Conservation (phyloP, 2,888 invertebrate genomes). For the Punctoribates punctum region DNA sequence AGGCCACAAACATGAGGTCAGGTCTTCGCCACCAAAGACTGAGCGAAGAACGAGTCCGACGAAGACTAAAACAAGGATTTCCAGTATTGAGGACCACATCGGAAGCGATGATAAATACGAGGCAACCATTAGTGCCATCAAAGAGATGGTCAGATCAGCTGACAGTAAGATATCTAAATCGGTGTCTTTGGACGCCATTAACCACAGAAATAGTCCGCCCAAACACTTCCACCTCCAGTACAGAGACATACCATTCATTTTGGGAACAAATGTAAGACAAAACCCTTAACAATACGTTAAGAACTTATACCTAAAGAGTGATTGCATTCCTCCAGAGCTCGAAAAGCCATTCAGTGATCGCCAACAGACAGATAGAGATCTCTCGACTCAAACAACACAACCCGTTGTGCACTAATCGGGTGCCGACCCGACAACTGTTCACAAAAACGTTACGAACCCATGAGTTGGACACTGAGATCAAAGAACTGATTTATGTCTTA, state of each 20-base stretch:
- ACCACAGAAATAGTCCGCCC: not conserved
- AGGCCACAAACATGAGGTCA: not conserved
- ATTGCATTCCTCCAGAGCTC: not conserved
- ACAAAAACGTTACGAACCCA: not conserved
- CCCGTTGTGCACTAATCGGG: not conserved
- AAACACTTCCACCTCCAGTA: conserved; percentile 25
- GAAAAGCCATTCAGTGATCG: conserved; percentile 24
- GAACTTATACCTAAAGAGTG: not conserved
- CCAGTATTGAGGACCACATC: not conserved
- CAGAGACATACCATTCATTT: conserved; percentile 16
- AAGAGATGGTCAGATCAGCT: not conserved
- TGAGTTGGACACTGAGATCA: not conserved
- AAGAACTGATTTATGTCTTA: conserved; percentile 16
- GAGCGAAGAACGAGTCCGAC: not conserved
- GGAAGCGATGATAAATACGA: not conserved
- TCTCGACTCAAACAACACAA: conserved; percentile 16
- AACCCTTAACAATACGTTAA: not conserved
- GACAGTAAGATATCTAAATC: not conserved
- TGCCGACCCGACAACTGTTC: not conserved
- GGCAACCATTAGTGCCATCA: not conserved
- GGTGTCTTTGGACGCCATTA: not conserved
- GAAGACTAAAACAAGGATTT: not conserved
- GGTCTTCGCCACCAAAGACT: not conserved
- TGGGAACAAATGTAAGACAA: not conserved
- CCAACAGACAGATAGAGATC: conserved; percentile 5